Base-by-base conservation (phyloP, 2,797 vertebrate species). In the Crypturellus tataupa region DNA sequence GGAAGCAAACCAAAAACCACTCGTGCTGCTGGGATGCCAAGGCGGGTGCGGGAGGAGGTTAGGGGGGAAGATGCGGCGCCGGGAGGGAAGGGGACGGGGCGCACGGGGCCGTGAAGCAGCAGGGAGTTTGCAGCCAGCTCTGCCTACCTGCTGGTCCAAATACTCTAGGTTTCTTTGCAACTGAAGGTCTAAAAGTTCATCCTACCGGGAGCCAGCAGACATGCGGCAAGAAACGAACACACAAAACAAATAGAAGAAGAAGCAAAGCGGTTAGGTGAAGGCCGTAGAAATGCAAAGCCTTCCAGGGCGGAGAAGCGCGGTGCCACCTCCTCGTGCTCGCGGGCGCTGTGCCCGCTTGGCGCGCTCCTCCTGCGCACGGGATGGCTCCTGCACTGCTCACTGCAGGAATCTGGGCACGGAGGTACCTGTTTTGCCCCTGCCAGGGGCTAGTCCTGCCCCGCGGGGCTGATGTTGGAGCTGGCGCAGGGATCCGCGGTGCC, bases 121-220 rank as follows among this genome's bases (percentile, higher is more conserved):
- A 65, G 91, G 60, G 94, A 87, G 94, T 86, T 96, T 46, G 97
- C 97, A 97, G 91, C 97, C 97, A 97, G 97, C 97, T 98, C 96
- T 92, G 98, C 98, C 98, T 99, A 99, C 99, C 99, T 99, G 99
- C 97, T 99, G 99, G 97, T 99, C 99, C 97, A 99, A 98, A 98
- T 99, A 99, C 90, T 99, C 99, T 98, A 99, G 98, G 98, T 99
- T 99, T 98, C 98, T 99, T 98, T 99, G 99, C 96, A 99, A 99
- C 97, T 99, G 99, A 97, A 99, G 98, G 97, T 99, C 99, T 99
- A 99, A 99, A 95, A 99, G 99, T 97, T 99, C 99, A 98, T 99
- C 99, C 99, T 99, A 98, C 97, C 97, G 91, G 97, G 97, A 98
- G 97, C 98, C 98, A 97, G 97, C 97, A 97, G 97, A 97, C 97